Evolutionary conservation across 2,888 invertebrate species (phyloP).

Genomic region (Mystacides longicornis): DNA sequence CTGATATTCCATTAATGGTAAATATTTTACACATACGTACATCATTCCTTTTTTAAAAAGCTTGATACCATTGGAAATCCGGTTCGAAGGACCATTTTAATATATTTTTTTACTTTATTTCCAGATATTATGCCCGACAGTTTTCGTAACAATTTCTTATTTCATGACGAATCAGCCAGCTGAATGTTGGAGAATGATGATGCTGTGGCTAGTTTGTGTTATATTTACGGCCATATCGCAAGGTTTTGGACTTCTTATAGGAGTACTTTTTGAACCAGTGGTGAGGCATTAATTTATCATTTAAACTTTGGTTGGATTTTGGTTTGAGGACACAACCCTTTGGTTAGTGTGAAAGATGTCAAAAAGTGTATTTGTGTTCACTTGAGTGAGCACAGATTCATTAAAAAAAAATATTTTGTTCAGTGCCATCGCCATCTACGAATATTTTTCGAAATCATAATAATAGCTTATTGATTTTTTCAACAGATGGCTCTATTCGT

Average conservation of each 20-base stretch:
- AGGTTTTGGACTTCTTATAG: conserved; percentile 66
- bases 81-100: neutral
- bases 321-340: too few species aligned
- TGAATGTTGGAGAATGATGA: conserved; percentile 51
- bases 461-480: neutral
- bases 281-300: neutral
- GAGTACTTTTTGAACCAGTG: conserved; percentile 57
- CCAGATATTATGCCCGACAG: conserved; percentile 64
- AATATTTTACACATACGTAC: conserved; percentile 3
- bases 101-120: conserved; percentile 20
- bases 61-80: neutral
- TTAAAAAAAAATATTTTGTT: too few species aligned
- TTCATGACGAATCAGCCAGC: conserved; percentile 71
- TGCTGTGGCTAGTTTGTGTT: conserved; percentile 60
- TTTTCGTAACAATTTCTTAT: conserved; percentile 67
- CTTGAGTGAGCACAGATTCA: too few species aligned
- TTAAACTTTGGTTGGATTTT: neutral
- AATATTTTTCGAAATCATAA: neutral
- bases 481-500: conserved; percentile 68
- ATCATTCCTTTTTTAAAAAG: neutral
- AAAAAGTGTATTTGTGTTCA: too few species aligned
- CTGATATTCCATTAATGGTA: conserved; percentile 70
- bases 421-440: neutral
- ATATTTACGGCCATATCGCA: conserved; percentile 68
- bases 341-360: too few species aligned